Conservation (phyloP, 2,888 invertebrate genomes). For the Microctonus brassicae region DNA sequence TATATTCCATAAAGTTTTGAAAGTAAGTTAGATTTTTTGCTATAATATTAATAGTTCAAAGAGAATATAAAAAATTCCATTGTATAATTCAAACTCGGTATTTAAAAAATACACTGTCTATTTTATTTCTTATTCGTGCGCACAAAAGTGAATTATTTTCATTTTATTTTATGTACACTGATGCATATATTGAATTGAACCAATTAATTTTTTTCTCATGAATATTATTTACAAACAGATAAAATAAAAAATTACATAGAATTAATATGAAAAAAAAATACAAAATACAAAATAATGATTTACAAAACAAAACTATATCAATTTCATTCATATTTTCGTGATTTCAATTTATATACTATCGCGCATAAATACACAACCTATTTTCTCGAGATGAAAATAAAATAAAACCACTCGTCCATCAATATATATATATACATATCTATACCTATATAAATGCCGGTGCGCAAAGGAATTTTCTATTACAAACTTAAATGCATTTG, state of each 20-base stretch:
- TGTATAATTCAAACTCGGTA: not conserved
- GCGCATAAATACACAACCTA: not conserved
- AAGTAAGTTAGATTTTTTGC: not conserved
- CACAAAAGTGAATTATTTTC: no score
- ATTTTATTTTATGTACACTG: no score
- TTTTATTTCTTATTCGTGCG: not conserved
- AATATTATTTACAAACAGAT: no score
- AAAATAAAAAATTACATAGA: not conserved
- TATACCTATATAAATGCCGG: not conserved
- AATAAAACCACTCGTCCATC: conserved; percentile 11
- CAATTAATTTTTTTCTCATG: no score
- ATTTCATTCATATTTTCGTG: not conserved
- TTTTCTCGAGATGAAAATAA: not conserved
- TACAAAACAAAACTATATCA: no score
- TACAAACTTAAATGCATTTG: conserved; percentile 32
- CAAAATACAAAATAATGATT: no score
- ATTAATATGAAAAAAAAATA: not conserved
- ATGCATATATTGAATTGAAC: no score
- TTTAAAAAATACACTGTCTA: no score
- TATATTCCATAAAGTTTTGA: not conserved
- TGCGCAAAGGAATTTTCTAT: conserved; percentile 23
- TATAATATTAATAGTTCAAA: not conserved
- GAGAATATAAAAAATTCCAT: not conserved
- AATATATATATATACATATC: not conserved
- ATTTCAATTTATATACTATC: not conserved